Conservation (phyloP, 37 sponge, comb jelly and placozoan species). For the Hexactinellida sp. region DNA sequence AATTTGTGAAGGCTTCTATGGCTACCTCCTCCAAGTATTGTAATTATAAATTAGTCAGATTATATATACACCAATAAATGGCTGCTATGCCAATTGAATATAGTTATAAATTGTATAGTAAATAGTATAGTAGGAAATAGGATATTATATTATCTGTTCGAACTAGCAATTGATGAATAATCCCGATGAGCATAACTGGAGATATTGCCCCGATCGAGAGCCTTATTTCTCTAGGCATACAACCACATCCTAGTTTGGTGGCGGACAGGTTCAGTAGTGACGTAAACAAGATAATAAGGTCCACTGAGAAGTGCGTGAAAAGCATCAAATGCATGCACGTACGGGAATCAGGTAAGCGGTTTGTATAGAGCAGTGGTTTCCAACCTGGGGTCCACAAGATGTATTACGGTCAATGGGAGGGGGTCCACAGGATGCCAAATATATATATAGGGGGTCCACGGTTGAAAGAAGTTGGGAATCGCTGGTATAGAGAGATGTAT, state of each 20-base stretch:
- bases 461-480: too few species aligned
- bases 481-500: background rate
- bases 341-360: background rate
- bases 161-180: background rate
- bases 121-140: too few species aligned
- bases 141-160: background rate
- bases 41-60: background rate
- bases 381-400: too few species aligned
- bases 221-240: background rate
- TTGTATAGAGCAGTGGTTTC: background rate
- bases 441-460: too few species aligned
- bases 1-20: background rate
- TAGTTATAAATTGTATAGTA: background rate
- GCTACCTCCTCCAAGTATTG: background rate
- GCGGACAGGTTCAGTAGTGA: background rate
- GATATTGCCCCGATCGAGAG: background rate
- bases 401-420: too few species aligned
- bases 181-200: background rate
- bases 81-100: background rate
- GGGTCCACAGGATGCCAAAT: too few species aligned
- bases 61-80: background rate
- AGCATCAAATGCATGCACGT: background rate
- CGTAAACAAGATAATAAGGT: background rate
- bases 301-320: background rate
- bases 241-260: background rate